Evolutionary conservation across 2,113 vertebrate species (phyloP).

Genomic region (Poeciliopsis occidentalis): DNA sequence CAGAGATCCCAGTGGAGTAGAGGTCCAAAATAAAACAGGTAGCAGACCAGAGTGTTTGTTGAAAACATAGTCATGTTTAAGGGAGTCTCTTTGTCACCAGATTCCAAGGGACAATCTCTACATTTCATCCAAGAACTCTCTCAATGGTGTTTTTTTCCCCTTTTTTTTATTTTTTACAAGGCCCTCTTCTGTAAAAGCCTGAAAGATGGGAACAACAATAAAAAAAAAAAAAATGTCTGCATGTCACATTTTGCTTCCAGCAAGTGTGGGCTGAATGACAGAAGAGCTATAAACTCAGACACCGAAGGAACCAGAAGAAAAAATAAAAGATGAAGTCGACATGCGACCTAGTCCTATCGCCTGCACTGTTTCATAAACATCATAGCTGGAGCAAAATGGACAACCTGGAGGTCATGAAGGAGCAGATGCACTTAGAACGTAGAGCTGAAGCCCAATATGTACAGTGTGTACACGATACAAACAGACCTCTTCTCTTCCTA

Average conservation of each 20-base stretch:
- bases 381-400: background rate
- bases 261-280: background rate
- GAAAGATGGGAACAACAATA: background rate
- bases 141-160: background rate
- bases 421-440: background rate
- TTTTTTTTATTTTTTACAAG: background rate
- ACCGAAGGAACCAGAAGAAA: background rate
- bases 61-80: no score
- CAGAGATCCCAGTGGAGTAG: no score
- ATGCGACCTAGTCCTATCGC: background rate
- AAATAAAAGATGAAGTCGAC: background rate
- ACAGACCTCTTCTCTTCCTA: background rate
- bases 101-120: no score
- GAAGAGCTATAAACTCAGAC: background rate
- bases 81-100: no score
- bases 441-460: no score
- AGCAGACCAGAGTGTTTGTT: no score
- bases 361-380: background rate
- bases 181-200: background rate
- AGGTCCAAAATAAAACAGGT: no score
- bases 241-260: background rate
- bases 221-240: background rate
- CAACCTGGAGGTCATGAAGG: background rate
- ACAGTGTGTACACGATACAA: no score
- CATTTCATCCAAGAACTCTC: background rate